Conservation (phyloP, 30 jellyfish, hydroid and myxozoan genomes). For the Mastigias papua region DNA sequence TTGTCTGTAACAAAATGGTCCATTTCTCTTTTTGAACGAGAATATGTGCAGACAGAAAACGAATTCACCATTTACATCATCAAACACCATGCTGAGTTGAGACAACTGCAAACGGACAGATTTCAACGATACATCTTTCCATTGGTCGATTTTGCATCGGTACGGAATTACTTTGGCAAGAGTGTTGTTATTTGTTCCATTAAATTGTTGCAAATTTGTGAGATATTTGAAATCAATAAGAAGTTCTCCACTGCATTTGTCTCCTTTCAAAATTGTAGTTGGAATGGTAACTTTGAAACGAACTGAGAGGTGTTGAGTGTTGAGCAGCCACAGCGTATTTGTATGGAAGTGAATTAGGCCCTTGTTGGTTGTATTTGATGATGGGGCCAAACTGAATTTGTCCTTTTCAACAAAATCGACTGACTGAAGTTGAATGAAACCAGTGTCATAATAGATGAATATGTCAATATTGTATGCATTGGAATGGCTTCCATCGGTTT, state of each 20-base stretch:
- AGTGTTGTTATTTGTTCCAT: conserved; percentile 18
- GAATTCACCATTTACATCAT: conserved; percentile 36
- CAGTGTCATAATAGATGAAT: not conserved
- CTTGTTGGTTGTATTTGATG: not conserved
- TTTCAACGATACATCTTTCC: not conserved
- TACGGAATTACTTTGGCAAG: not conserved
- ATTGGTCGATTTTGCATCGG: not conserved
- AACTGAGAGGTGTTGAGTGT: not conserved
- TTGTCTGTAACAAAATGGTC: not conserved
- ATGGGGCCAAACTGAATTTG: not conserved
- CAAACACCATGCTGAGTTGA: conserved; percentile 33
- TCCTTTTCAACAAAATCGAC: not conserved
- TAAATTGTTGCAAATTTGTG: conserved; percentile 26
- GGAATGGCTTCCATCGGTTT: conserved; percentile 16
- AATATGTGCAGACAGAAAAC: not conserved
- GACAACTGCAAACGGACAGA: conserved; percentile 4
- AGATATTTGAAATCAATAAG: conserved; percentile 25
- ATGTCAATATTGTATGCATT: not conserved
- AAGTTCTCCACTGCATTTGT: not conserved
- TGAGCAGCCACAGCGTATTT: not conserved
- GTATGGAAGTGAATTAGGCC: not conserved
- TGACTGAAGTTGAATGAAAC: not conserved
- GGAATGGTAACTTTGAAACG: conserved; percentile 15
- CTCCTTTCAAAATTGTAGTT: not conserved
- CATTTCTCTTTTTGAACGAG: not conserved